These are phyloP conservation scores for Phacellophora camtschatica DNA, from an alignment of 30 jellyfish, hydroid and myxozoan species.

Conservation along the genomic window DNA sequence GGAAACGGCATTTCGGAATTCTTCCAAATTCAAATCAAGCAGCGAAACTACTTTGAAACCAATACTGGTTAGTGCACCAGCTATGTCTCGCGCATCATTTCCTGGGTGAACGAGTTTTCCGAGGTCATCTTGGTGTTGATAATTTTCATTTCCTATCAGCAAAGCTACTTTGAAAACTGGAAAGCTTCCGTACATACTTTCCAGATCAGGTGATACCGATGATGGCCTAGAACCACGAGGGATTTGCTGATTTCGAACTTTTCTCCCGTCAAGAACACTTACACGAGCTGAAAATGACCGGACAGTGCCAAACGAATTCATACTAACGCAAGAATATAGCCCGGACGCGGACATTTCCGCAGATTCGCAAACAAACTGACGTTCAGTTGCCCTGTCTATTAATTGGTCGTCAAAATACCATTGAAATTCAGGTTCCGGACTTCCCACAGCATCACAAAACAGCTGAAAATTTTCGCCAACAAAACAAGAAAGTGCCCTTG, in stretches of 20 bases:
- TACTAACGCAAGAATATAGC: slow-evolving; percentile 59
- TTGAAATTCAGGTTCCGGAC: slow-evolving; percentile 83
- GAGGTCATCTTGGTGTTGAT: slow-evolving; percentile 45
- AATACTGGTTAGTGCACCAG: slow-evolving; percentile 67
- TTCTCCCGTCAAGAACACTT: slow-evolving; percentile 11
- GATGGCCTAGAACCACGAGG: slow-evolving; percentile 38
- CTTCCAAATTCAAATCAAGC: slow-evolving; percentile 53
- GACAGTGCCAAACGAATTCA: slow-evolving; percentile 66
- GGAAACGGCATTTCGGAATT: slow-evolving; percentile 69
- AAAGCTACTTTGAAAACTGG: slow-evolving; percentile 88
- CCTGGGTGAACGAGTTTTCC: slow-evolving; percentile 90
- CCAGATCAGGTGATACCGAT: neutral
- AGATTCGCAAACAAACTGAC: slow-evolving; percentile 8
- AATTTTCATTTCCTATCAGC: slow-evolving; percentile 78
- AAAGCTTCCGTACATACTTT: neutral
- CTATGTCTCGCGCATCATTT: slow-evolving; percentile 81
- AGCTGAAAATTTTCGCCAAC: slow-evolving; percentile 56
- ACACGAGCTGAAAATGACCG: slow-evolving; percentile 58
- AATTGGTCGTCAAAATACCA: slow-evolving; percentile 64
- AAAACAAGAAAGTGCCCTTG: slow-evolving; percentile 42
- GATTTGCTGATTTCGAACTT: neutral
- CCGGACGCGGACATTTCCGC: slow-evolving; percentile 61
- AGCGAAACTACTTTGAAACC: slow-evolving; percentile 83
- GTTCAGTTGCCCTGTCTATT: slow-evolving; percentile 43
- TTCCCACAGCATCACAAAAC: slow-evolving; percentile 88